Conservation (phyloP, 1,140 invertebrate species). For the Dendroctonus valens region DNA sequence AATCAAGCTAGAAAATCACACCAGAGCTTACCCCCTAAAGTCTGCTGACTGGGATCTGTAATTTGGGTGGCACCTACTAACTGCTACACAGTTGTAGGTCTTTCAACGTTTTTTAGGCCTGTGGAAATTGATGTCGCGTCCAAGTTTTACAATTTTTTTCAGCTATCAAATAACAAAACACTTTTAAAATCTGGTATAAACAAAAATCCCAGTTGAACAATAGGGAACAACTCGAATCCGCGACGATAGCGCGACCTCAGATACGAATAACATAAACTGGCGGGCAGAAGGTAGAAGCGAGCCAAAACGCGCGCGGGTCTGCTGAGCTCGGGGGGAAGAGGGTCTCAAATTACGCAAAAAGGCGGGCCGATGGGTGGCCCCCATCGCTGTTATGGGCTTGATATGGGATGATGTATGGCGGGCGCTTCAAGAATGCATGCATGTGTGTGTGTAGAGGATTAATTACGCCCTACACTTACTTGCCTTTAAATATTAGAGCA, state of each 20-base stretch:
- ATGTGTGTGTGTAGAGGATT: background rate
- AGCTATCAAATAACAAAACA: background rate
- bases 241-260: slow-evolving; percentile 16
- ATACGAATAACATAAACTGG: slow-evolving; percentile 11
- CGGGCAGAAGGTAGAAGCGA: background rate
- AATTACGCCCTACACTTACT: background rate
- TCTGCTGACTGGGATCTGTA: too few species aligned
- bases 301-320: background rate
- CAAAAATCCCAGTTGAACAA: background rate
- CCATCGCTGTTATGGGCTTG: background rate
- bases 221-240: background rate
- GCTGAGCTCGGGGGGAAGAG: slow-evolving; percentile 1
- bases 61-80: too few species aligned
- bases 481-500: background rate
- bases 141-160: slow-evolving; percentile 1
- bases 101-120: too few species aligned
- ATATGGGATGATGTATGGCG: background rate
- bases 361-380: slow-evolving; percentile 14
- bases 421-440: background rate
- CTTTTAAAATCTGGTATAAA: background rate
- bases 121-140: background rate
- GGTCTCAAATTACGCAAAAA: slow-evolving; percentile 18
- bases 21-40: too few species aligned
- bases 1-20: too few species aligned
- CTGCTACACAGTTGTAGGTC: too few species aligned